phyloP scores from a whole-genome alignment of 2,888 invertebrate species.

The Tuberolachnus salignus region DNA sequence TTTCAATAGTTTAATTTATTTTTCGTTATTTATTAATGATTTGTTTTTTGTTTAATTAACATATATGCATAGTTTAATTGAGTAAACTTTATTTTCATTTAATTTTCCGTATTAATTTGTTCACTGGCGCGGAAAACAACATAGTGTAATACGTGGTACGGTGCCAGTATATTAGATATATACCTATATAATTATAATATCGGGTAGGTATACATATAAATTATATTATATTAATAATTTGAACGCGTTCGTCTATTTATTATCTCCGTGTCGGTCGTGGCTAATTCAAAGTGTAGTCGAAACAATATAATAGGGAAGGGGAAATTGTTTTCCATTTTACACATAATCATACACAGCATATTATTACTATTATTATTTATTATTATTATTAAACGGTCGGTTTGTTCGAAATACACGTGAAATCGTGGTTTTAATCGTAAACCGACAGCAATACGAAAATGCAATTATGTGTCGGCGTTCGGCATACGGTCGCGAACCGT shows the following conservation, averaged over 20 bases:
- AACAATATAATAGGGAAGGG: background rate
- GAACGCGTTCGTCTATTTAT: background rate
- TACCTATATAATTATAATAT: background rate
- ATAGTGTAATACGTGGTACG: background rate
- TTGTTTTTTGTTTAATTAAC: no score
- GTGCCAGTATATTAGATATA: no score
- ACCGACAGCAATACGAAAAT: slow-evolving; percentile 26
- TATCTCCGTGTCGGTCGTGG: slow-evolving; percentile 6
- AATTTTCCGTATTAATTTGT: no score
- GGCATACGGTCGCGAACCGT: slow-evolving; percentile 43
- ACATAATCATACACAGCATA: no score
- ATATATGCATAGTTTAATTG: no score
- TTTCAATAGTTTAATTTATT: no score
- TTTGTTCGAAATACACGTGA: slow-evolving; percentile 23
- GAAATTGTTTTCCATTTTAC: background rate
- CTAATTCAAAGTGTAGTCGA: background rate
- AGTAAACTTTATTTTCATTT: no score
- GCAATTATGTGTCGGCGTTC: slow-evolving; percentile 36
- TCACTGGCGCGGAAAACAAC: background rate
- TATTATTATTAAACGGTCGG: slow-evolving; percentile 24
- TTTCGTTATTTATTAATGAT: no score
- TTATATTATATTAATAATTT: no score
- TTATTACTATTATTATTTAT: background rate
- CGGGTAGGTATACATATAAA: background rate
- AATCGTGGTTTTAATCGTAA: slow-evolving; percentile 36